Base-by-base conservation (phyloP, 2,888 invertebrate genomes). In the Nephrocerus scutellatus region DNA sequence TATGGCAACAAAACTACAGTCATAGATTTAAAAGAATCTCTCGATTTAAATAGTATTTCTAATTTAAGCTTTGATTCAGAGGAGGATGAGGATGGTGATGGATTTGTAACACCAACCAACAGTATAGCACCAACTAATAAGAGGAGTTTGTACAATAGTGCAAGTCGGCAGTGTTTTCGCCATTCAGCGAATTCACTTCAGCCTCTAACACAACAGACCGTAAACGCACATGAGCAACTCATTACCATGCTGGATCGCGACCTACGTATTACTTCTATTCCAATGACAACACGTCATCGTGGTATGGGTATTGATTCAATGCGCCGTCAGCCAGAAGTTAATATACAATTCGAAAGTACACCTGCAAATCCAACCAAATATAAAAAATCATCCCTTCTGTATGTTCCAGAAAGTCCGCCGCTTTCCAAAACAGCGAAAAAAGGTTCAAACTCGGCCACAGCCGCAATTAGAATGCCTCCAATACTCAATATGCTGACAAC, bases 401-500 rank as follows among this genome's bases (percentile, higher is more conserved):
- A n/a, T 16, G 32, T 40, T 37, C 33, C 36, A 20, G 34, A 32
- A 30, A 25, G 13, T 8, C n/a, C 34, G 5, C n/a, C n/a, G n/a
- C n/a, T n/a, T n/a, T n/a, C n/a, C n/a, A n/a, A n/a, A n/a, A n/a
- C n/a, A n/a, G n/a, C 33, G 9, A 47, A 35, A 37, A 46, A 31
- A 16, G 41, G 44, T 6, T 46, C 55, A 10, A 56, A 55, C 28
- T 56, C 57, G 12, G 59, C 57, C 4, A 55, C 49, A 9, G 41
- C 44, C 1, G 16, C 50, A 10, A 46, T 60, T 4, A 53, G 61
- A 23, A 68, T 67, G 64, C 67, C 67, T 3, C 66, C 67, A 6
- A 66, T 67, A 28, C 49, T 65, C 1, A 66, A 63, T 43, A 59
- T 67, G 1, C 37, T 65, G 14, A 61, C 65, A 39, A 53, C 59